Evolutionary conservation across 2,797 vertebrate genomes (phyloP).

Genomic region (Pristis pectinata): DNA sequence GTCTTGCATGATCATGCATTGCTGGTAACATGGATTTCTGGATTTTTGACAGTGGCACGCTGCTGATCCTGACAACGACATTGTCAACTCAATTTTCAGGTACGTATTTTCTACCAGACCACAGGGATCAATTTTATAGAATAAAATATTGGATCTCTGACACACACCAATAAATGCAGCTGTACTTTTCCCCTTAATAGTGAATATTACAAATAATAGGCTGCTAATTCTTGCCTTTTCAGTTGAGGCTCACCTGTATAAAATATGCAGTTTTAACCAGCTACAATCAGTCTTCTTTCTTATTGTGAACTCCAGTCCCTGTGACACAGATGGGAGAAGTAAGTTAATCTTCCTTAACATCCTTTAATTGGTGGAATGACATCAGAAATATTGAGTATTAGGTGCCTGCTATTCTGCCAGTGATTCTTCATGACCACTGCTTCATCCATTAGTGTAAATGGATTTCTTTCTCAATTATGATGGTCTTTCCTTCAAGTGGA

Average conservation of each 20-base stretch:
- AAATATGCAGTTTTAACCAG: neutral
- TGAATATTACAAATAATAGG: neutral
- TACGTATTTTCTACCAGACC: no score
- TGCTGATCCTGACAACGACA: no score
- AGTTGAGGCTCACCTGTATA: neutral
- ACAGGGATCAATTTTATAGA: no score
- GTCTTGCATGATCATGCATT: no score
- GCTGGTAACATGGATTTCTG: no score
- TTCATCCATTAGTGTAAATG: neutral
- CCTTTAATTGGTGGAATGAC: neutral
- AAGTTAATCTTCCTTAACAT: slow-evolving; percentile 5
- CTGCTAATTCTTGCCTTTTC: neutral
- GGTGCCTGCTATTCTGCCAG: neutral
- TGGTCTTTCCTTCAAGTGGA: neutral
- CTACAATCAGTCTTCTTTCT: neutral
- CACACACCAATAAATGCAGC: no score
- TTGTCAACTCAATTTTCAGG: no score
- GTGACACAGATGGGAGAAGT: neutral
- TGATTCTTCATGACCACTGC: neutral
- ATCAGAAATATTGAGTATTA: neutral
- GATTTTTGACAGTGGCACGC: no score
- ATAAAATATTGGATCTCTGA: neutral
- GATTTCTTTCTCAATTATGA: neutral
- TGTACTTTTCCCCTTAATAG: neutral
- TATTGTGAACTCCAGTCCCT: neutral